Base-by-base conservation (phyloP, 35 echinoderm and acorn worm species). In the Heliocidaris tuberculata region DNA sequence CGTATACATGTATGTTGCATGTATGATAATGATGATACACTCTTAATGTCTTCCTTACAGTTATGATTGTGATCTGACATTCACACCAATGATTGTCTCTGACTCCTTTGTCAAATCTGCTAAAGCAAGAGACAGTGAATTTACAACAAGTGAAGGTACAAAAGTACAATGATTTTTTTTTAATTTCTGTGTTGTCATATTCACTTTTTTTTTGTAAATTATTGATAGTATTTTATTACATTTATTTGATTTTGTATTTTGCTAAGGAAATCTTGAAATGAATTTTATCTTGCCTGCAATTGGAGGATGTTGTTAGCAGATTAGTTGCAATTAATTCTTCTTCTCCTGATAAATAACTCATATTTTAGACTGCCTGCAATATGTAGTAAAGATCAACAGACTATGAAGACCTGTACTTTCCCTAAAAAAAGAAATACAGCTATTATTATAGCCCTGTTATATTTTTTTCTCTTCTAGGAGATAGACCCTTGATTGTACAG, bases 31-130 rank as follows among this genome's bases (percentile, higher is more conserved):
- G 65, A 27, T 78, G 65, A 5, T 78, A 78, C 2, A 27, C 24
- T 24, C 24, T 78, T 19, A 21, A 78, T 78, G 27, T 78, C 27
- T 96, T 88, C 94, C 86, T 94, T 52, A 93, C 59, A 97, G 98
- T 71, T 99, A 99, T 91, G 96, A 93, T 50, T 97, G 97, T 94
- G 96, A 99, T 88, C 48, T 99, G 9, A 86, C 95, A 0, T 99
- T 96, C 96, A 99, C 98, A 15, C 98, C 98, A 7, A 99, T 99
- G 98, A 99, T 99, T 86, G 94, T 99, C 30, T 97, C 97, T 92
- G 94, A 99, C 60, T 97, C 97, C 31, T 99, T 99, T 96, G 70
- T 99, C 60, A 97, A 96, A 90, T 99, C 98, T 61, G 88, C 94
- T 8, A 99, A 99, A 88, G 98, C 98, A 24, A 96, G 98, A 93